Evolutionary conservation across 2,113 vertebrate genomes (phyloP).

Genomic region (Alethe castanea): DNA sequence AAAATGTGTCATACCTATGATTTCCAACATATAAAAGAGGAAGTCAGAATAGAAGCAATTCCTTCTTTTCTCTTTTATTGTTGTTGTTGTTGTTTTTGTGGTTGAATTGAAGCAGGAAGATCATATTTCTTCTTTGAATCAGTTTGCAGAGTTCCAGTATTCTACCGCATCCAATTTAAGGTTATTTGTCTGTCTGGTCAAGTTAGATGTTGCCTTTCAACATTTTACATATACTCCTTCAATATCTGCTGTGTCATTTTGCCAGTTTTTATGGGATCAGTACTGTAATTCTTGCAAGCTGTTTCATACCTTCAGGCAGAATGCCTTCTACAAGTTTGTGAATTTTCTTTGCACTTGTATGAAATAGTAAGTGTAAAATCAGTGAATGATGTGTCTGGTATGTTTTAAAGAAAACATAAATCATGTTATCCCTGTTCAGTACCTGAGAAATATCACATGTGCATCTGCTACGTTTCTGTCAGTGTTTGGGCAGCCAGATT

Average conservation of each 20-base stretch:
- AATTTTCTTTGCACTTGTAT: not conserved
- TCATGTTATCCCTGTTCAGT: not conserved
- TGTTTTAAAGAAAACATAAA: not conserved
- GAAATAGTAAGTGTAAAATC: not conserved
- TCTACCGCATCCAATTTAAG: not conserved
- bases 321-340: not conserved
- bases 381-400: not conserved
- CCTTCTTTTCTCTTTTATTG: not conserved
- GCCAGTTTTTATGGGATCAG: not conserved
- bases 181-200: not conserved
- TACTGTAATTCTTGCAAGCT: not conserved
- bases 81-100: not conserved
- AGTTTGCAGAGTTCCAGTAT: not conserved
- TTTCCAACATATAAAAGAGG: not conserved
- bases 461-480: rapidly evolving
- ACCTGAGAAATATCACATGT: not conserved
- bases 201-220: not conserved
- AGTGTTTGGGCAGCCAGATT: not conserved
- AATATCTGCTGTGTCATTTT: not conserved
- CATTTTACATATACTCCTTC: not conserved
- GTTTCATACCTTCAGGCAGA: not conserved
- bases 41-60: not conserved
- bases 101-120: not conserved
- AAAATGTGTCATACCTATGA: not conserved
- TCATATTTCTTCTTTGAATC: not conserved